These are phyloP conservation scores for Hydropsyche betteni DNA, from an alignment of 2,888 invertebrate species.

Conservation along the genomic window DNA sequence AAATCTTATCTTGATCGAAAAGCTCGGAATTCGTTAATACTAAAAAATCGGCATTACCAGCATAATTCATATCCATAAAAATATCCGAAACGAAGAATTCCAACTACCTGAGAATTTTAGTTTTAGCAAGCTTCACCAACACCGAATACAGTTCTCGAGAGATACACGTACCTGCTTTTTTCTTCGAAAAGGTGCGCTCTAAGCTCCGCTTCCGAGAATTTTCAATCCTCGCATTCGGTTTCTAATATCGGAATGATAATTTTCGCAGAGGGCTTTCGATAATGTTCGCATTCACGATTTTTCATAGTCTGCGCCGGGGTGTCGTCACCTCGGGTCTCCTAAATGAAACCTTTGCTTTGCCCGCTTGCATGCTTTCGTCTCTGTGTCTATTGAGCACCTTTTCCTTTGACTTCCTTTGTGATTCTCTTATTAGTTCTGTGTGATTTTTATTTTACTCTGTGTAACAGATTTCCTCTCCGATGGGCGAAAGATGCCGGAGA, in stretches of 20 bases:
- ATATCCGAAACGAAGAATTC: too few relatives aligned
- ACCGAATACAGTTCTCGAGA: neutral
- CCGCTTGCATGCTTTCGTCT: slow-evolving; percentile 2
- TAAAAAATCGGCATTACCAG: too few relatives aligned
- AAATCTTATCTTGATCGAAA: too few relatives aligned
- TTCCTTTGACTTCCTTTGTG: slow-evolving; percentile 50
- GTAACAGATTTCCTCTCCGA: slow-evolving; percentile 42
- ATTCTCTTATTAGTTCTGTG: slow-evolving; percentile 52
- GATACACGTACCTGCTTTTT: slow-evolving; percentile 8
- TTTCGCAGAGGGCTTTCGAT: neutral
- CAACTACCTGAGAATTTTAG: too few relatives aligned
- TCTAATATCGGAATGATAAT: neutral
- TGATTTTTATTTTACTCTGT: slow-evolving; percentile 49
- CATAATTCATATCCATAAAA: too few relatives aligned
- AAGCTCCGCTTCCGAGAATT: neutral
- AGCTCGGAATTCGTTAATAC: too few relatives aligned
- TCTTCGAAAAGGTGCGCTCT: neutral
- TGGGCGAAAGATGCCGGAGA: slow-evolving; percentile 4
- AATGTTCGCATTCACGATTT: neutral
- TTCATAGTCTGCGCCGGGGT: neutral
- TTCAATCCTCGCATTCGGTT: neutral
- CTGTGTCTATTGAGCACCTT: slow-evolving; percentile 39
- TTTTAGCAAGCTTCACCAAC: too few relatives aligned
- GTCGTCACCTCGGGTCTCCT: neutral
- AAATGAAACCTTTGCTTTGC: slow-evolving; percentile 54